These are phyloP conservation scores for Sebastes vulpes DNA, from an alignment of 2,797 vertebrate species.

Conservation along the genomic window DNA sequence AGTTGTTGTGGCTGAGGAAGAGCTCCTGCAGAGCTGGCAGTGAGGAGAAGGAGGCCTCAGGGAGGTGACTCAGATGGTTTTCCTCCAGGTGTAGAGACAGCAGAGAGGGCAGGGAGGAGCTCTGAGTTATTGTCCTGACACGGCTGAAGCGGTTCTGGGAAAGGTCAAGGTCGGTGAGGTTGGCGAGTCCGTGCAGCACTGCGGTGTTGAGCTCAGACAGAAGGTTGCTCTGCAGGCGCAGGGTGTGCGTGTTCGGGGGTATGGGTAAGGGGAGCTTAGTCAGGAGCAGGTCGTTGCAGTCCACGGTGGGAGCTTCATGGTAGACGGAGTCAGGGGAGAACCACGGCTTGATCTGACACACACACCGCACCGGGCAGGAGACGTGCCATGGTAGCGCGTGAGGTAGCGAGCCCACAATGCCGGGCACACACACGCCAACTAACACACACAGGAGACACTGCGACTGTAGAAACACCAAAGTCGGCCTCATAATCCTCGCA, in stretches of 20 bases:
- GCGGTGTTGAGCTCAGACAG: slow-evolving; percentile 87
- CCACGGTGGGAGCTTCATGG: slow-evolving; percentile 94
- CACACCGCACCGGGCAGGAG: slow-evolving; percentile 89
- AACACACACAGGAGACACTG: slow-evolving; percentile 87
- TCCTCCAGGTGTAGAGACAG: slow-evolving; percentile 96
- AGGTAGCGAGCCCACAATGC: slow-evolving; percentile 73
- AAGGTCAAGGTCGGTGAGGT: slow-evolving; percentile 96
- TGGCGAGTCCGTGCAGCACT: slow-evolving; percentile 87
- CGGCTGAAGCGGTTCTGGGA: slow-evolving; percentile 95
- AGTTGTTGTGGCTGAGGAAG: slow-evolving; percentile 96
- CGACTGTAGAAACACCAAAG: slow-evolving; percentile 84
- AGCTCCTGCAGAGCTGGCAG: slow-evolving; percentile 94
- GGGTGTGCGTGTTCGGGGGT: slow-evolving; percentile 91
- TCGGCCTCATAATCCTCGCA: slow-evolving; percentile 81
- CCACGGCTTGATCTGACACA: slow-evolving; percentile 98
- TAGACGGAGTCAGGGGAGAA: slow-evolving; percentile 95
- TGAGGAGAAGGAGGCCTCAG: slow-evolving; percentile 89
- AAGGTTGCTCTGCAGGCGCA: slow-evolving; percentile 95
- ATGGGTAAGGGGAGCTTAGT: slow-evolving; percentile 88
- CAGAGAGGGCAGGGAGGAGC: slow-evolving; percentile 87
- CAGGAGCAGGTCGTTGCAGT: slow-evolving; percentile 95
- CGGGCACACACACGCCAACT: slow-evolving; percentile 63
- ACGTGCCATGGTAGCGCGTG: slow-evolving; percentile 94
- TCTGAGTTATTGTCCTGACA: slow-evolving; percentile 81
- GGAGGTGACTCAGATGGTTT: slow-evolving; percentile 91